phyloP scores from a whole-genome alignment of 2,888 invertebrate species.

The Gonocerus acuteangulatus region DNA sequence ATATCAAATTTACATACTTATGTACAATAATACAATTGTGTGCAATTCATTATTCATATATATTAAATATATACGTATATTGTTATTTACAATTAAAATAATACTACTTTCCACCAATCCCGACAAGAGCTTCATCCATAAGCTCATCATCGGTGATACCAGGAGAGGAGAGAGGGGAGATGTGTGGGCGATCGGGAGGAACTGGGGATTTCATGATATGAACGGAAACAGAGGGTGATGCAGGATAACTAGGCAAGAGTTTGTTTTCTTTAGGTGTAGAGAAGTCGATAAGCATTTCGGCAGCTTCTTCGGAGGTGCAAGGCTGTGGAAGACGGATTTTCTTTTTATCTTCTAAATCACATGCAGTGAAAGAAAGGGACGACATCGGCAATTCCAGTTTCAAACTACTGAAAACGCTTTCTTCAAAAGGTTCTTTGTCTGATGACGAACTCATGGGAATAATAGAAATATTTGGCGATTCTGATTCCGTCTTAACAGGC shows the following conservation, averaged over 20 bases:
- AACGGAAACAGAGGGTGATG: constrained; percentile 55
- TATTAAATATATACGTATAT: neutral
- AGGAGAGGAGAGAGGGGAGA: constrained; percentile 64
- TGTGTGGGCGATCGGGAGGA: constrained; percentile 52
- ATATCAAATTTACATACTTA: neutral
- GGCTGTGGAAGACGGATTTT: constrained; percentile 20
- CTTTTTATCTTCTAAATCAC: constrained; percentile 30
- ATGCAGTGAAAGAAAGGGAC: constrained; percentile 35
- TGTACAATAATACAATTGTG: neutral
- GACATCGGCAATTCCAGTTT: constrained; percentile 37
- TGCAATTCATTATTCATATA: no score
- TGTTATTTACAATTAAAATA: constrained; percentile 12
- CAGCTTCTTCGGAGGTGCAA: constrained; percentile 52
- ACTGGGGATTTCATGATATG: constrained; percentile 72
- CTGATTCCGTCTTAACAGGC: constrained; percentile 24
- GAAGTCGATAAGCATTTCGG: constrained; percentile 60
- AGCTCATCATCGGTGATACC: constrained; percentile 83
- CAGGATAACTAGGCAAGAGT: constrained; percentile 44
- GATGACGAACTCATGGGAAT: constrained; percentile 22
- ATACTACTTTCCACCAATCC: constrained; percentile 56
- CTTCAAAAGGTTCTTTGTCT: constrained; percentile 22
- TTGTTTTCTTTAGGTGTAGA: constrained; percentile 44
- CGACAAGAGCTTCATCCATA: constrained; percentile 79
- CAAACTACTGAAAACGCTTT: constrained; percentile 36
- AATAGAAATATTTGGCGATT: constrained; percentile 31